phyloP scores from a whole-genome alignment of 2,797 vertebrate species.

The Linurgus olivaceus region DNA sequence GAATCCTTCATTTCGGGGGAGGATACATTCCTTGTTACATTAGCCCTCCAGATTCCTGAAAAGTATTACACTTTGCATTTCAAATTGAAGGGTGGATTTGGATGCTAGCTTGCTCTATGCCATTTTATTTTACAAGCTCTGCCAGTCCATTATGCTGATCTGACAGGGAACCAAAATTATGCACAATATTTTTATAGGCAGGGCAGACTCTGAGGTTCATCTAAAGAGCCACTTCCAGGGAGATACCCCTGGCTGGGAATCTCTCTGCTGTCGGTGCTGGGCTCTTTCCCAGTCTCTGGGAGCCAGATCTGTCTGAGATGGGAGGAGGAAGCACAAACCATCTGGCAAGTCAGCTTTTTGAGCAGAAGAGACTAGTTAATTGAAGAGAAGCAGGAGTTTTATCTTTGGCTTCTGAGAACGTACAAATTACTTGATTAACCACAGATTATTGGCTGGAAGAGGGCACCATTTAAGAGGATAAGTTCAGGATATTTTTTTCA shows the following conservation, averaged over 20 bases:
- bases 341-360: slow-evolving; percentile 24
- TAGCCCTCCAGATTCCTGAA: background rate
- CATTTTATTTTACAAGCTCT: background rate
- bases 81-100: background rate
- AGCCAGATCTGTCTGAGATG: background rate
- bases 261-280: background rate
- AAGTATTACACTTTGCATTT: background rate
- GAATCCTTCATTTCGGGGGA: background rate
- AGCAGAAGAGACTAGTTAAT: background rate
- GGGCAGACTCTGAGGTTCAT: background rate
- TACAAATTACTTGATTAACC: background rate
- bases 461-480: background rate
- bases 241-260: slow-evolving; percentile 12
- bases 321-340: background rate
- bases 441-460: background rate
- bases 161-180: background rate
- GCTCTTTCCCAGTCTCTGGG: background rate
- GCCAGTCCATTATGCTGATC: background rate
- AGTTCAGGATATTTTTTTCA: background rate
- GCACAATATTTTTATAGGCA: background rate
- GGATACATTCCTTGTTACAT: background rate
- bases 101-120: background rate
- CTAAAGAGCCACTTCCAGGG: background rate
- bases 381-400: background rate
- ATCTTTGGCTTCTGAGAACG: background rate